phyloP scores from a whole-genome alignment of 2,797 vertebrate genomes.

The Gallinago nigripennis region DNA sequence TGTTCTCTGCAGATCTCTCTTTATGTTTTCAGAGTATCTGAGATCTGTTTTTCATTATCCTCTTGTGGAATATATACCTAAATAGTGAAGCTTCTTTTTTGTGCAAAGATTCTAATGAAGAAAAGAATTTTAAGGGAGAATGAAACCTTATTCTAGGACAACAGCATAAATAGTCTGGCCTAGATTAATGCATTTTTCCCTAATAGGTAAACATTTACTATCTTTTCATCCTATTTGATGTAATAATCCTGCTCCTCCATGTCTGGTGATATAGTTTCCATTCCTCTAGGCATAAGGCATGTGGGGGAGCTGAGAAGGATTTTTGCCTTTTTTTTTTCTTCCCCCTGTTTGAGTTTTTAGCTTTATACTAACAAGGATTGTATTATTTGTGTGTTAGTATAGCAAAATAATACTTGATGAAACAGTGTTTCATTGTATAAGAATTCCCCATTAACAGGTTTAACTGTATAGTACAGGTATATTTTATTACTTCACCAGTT shows the following conservation, averaged over 20 bases:
- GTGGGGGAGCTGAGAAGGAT: neutral
- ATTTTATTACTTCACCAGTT: slow-evolving; percentile 57
- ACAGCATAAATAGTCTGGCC: neutral
- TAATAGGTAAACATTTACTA: neutral
- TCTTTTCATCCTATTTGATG: neutral
- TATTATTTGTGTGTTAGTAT: neutral
- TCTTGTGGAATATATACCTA: neutral
- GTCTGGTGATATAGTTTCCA: neutral
- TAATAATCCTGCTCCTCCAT: neutral
- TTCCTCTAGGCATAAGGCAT: neutral
- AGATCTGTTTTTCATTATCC: neutral
- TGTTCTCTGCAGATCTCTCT: neutral
- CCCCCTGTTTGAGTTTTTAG: neutral
- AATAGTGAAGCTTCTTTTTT: neutral
- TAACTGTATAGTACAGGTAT: neutral
- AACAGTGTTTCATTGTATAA: neutral
- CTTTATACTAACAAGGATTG: neutral
- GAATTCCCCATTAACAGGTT: neutral
- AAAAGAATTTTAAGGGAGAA: neutral
- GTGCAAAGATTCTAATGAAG: neutral
- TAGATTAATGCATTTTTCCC: neutral
- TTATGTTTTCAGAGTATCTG: neutral
- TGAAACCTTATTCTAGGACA: neutral
- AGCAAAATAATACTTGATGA: neutral
- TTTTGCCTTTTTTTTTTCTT: neutral